Percentiles rank a stretch among this genome's conserved stretches.
These are phyloP conservation scores for Varanus salvator DNA, from an alignment of 2,113 vertebrate genomes.

Conservation along the genomic window DNA sequence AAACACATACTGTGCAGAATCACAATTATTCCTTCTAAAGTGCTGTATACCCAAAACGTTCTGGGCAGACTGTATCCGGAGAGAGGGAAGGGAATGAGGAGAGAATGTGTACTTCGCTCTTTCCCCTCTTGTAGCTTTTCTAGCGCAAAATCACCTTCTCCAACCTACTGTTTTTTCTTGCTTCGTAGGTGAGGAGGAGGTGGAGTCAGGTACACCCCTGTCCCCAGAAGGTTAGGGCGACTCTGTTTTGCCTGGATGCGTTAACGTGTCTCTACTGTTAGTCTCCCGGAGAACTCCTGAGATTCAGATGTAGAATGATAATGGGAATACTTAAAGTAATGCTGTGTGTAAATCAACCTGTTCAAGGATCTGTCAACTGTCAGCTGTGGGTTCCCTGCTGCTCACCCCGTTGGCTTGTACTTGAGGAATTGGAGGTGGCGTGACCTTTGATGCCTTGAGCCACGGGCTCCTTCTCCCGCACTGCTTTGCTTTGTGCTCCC, in stretches of 20 bases:
- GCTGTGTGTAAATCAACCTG: slow-evolving; percentile 32
- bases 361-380: slow-evolving; percentile 51
- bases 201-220: background rate
- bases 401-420: slow-evolving; percentile 70
- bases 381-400: slow-evolving; percentile 65
- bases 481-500: background rate
- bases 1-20: background rate
- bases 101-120: background rate
- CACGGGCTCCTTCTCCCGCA: slow-evolving; percentile 39
- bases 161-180: background rate
- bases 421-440: slow-evolving; percentile 64
- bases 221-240: no score
- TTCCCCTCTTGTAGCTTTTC: no score
- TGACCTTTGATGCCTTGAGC: slow-evolving; percentile 72
- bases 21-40: background rate
- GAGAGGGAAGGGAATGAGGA: no score
- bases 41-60: background rate
- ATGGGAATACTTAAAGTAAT: background rate
- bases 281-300: no score
- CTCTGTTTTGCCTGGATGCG: background rate
- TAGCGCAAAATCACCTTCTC: background rate
- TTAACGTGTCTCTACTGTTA: background rate
- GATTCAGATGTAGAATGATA: no score
- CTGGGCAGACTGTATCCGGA: background rate
- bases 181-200: background rate